phyloP scores from a whole-genome alignment of 1,140 invertebrate species.

The Trachymyrmex cornetzi region DNA sequence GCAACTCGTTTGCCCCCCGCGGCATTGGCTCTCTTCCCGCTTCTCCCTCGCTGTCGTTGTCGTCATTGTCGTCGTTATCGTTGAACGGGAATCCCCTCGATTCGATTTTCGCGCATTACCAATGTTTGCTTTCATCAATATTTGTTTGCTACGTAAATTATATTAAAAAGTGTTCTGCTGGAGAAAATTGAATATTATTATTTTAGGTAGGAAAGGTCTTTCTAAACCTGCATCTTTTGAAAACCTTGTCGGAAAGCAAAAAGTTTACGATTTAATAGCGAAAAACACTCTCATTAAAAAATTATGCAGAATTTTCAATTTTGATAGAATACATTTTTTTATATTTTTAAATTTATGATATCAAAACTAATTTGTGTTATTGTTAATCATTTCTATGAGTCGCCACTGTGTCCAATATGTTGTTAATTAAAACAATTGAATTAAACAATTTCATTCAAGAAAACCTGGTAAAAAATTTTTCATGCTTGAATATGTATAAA shows the following conservation, averaged over 20 bases:
- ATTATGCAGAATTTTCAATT: background rate
- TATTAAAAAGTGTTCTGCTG: background rate
- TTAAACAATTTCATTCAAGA: too few species aligned
- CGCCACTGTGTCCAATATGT: too few species aligned
- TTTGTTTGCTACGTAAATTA: background rate
- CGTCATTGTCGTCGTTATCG: constrained; percentile 7
- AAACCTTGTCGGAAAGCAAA: background rate
- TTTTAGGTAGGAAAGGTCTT: background rate
- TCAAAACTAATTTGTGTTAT: too few species aligned
- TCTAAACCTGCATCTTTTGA: background rate
- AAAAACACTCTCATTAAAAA: background rate
- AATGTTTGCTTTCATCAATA: constrained; percentile 5
- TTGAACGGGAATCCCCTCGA: constrained; percentile 50
- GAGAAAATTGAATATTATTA: background rate
- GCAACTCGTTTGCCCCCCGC: constrained; percentile 71
- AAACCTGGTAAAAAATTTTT: too few species aligned
- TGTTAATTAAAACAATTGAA: too few species aligned
- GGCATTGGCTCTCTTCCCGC: constrained; percentile 50
- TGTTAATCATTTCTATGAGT: too few species aligned
- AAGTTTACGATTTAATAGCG: too few species aligned
- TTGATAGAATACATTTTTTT: background rate
- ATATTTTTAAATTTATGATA: too few species aligned
- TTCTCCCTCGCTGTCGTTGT: constrained; percentile 57
- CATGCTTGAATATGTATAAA: too few species aligned
- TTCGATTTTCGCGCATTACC: constrained; percentile 42